A percentile compares a stretch with the other conserved stretches of the same genome.
phyloP scores from a whole-genome alignment of 1,140 invertebrate species.

The Drosophila varians region DNA sequence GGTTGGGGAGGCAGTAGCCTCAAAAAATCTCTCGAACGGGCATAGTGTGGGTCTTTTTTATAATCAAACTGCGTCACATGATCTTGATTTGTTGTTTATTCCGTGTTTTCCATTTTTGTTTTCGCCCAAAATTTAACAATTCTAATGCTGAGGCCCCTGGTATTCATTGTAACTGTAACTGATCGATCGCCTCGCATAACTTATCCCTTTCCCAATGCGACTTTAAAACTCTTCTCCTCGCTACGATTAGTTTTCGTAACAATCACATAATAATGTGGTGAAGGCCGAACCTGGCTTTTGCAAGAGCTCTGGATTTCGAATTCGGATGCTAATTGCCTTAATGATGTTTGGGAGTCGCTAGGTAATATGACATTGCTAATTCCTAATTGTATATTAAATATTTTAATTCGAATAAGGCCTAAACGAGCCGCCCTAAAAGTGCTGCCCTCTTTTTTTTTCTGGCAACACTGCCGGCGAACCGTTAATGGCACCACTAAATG shows the following conservation, averaged over 20 bases:
- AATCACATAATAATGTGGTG: slow-evolving; percentile 63
- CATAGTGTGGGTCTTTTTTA: slow-evolving; percentile 14
- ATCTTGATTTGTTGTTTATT: not conserved
- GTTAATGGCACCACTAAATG: not conserved
- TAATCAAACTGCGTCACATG: not conserved
- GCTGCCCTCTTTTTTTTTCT: not conserved
- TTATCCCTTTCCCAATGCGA: no score
- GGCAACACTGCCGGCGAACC: not conserved
- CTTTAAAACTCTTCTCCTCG: no score
- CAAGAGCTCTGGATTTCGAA: slow-evolving; percentile 30
- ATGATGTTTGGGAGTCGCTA: not conserved
- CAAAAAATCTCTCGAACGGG: slow-evolving; percentile 25
- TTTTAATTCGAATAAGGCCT: not conserved
- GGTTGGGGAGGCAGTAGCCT: slow-evolving; percentile 23
- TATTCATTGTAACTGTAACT: not conserved
- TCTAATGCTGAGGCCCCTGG: not conserved
- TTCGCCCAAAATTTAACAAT: not conserved
- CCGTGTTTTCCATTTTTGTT: not conserved
- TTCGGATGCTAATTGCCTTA: slow-evolving; percentile 47
- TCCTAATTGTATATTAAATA: not conserved
- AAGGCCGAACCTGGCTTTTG: slow-evolving; percentile 55
- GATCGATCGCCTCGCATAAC: not conserved
- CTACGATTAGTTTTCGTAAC: no score
- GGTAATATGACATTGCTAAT: not conserved
- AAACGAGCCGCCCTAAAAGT: slow-evolving; percentile 23